Percentiles rank a stretch among this genome's conserved stretches.
phyloP scores from a whole-genome alignment of 2,888 invertebrate genomes.

The Heliconius sara region DNA sequence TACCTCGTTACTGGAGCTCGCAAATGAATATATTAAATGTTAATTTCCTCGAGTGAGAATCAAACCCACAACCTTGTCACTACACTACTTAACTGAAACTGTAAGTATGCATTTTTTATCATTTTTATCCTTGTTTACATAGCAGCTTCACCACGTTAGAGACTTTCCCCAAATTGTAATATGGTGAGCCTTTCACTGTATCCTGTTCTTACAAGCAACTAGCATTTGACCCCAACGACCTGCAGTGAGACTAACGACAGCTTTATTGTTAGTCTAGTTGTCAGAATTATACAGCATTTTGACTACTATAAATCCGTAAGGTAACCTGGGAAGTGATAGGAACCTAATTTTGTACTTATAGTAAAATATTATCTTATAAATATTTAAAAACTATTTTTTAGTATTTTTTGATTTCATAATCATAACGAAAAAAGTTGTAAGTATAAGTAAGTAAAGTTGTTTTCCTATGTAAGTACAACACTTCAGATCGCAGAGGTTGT shows the following conservation, averaged over 20 bases:
- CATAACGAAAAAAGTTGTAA: neutral
- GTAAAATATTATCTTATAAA: neutral
- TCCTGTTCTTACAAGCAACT: neutral
- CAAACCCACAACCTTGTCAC: no score
- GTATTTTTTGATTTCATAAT: neutral
- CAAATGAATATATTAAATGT: no score
- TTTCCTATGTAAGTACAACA: neutral
- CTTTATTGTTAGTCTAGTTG: slow-evolving; percentile 20
- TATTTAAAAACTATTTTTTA: neutral
- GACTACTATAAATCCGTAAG: neutral
- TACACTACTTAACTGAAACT: no score
- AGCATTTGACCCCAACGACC: slow-evolving; percentile 17
- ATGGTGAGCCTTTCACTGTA: slow-evolving; percentile 9
- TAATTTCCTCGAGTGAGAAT: no score
- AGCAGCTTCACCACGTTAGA: neutral
- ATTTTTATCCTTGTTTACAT: slow-evolving; percentile 1
- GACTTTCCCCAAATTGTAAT: slow-evolving; percentile 19
- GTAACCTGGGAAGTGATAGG: neutral
- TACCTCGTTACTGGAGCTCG: no score
- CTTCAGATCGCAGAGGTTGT: neutral
- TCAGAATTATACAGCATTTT: slow-evolving; percentile 1
- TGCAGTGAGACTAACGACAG: slow-evolving; percentile 11
- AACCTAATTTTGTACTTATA: neutral
- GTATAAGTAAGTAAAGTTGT: no score
- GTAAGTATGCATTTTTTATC: no score